Base-by-base conservation (phyloP, 1,140 invertebrate genomes). In the Drosophila bipectinata region DNA sequence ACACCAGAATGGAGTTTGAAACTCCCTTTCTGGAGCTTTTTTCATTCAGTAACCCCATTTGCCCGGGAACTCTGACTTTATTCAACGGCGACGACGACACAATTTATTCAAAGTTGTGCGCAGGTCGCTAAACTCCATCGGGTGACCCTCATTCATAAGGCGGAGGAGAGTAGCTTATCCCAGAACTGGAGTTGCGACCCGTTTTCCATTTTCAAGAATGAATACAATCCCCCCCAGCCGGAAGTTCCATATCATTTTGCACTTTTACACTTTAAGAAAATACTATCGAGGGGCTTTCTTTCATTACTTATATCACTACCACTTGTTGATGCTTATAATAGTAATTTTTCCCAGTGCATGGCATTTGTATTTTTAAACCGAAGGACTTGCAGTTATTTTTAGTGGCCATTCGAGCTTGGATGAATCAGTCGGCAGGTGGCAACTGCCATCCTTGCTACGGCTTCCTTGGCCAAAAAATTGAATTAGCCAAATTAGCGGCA, bases 401-500 rank as follows among this genome's bases (percentile, higher is more conserved):
- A 62, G 59, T 73, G 59, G 61, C 37, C 54, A 58, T 39, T 57
- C 48, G 56, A 44, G 3, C 45, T 32, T 37, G 18, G 15, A 69
- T 71, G 64, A 71, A 56, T 72, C 53, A 71, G 26, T 71, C 32
- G 26, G 44, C 62, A 47, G 56, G 52, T 45, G 45, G 57, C 60
- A 52, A 45, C 63, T 67, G 44, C 49, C 21, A 15, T 37, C 58
- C 58, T 44, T 49, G 34, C 30, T 83, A 80, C 28, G 81, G 81
- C 80, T 84, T 84, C 80, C 52, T 68, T 64, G 59, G 6, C 24
- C 30, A 8, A 54, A 77, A 82, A 88, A 87, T 87, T 88, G 62
- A 88, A 87, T 87, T 87, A 87, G 44, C 56, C 79, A 72, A 88
- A 87, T 87, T 87, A 87, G 71, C 30, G 62, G 55, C 83, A 87